Percentiles rank a stretch among this genome's conserved stretches.
Conservation (phyloP, 35 echinoderm and acorn worm species). For the Acanthaster planci region DNA sequence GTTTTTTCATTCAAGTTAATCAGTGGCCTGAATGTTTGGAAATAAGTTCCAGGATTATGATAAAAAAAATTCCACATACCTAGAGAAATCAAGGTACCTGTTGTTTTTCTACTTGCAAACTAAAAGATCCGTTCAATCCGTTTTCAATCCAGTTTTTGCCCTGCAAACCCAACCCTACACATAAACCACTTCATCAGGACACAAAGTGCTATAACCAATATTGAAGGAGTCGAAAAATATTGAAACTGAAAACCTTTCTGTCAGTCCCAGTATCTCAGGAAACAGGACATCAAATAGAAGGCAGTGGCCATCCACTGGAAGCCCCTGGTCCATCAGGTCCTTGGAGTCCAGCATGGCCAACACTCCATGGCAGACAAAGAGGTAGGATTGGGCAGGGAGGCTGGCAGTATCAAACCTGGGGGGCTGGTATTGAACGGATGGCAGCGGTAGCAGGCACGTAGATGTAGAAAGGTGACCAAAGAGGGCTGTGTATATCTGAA, state of each 20-base stretch:
- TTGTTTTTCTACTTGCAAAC: background rate
- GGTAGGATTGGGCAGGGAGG: slow-evolving; percentile 16
- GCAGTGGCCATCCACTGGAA: background rate
- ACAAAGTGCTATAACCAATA: no score
- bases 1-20: no score
- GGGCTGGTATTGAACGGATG: background rate
- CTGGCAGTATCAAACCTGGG: background rate
- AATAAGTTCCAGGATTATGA: no score
- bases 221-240: background rate
- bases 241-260: slow-evolving; percentile 18
- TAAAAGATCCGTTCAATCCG: background rate
- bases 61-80: no score
- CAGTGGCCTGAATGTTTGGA: no score
- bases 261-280: slow-evolving; percentile 27
- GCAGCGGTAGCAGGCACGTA: background rate
- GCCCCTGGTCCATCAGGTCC: slow-evolving; percentile 20
- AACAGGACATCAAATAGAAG: slow-evolving; percentile 37
- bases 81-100: no score
- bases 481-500: background rate
- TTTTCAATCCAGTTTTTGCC: background rate
- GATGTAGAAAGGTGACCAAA: background rate
- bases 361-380: slow-evolving; percentile 63
- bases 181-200: background rate
- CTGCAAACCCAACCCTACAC: background rate
- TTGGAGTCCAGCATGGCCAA: slow-evolving; percentile 37